These are phyloP conservation scores for Oxycera nigricornis DNA, from an alignment of 2,888 invertebrate genomes.

Conservation along the genomic window DNA sequence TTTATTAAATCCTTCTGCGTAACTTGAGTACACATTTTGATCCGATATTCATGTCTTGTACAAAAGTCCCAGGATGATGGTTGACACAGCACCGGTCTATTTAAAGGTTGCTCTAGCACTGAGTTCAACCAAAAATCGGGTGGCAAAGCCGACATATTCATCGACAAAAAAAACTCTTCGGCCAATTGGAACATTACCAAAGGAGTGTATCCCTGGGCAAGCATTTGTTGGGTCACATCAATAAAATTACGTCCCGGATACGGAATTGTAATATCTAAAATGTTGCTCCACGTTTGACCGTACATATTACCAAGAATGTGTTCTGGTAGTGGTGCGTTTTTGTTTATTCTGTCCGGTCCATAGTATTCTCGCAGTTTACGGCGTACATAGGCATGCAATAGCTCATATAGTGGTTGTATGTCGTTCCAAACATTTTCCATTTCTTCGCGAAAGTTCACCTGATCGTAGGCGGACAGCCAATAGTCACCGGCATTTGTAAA, in stretches of 20 bases:
- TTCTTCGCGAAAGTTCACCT: conserved; percentile 76
- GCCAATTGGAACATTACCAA: conserved; percentile 84
- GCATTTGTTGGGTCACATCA: conserved; percentile 85
- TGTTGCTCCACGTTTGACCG: conserved; percentile 86
- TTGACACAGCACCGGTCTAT: conserved; percentile 81
- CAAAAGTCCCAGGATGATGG: conserved; percentile 96
- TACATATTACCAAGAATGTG: conserved; percentile 91
- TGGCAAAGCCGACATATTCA: conserved; percentile 87
- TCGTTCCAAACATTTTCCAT: conserved; percentile 84
- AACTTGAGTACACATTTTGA: conserved; percentile 87
- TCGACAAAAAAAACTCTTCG: conserved; percentile 89
- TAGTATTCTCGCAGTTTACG: conserved; percentile 82
- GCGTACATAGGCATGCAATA: conserved; percentile 88
- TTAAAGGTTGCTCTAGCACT: conserved; percentile 79
- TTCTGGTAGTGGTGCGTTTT: conserved; percentile 83
- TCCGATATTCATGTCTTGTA: conserved; percentile 82
- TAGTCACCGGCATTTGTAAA: conserved; percentile 86
- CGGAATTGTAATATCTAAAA: conserved; percentile 80
- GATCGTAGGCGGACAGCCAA: conserved; percentile 89
- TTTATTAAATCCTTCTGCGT: conserved; percentile 87
- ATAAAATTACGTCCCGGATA: conserved; percentile 84
- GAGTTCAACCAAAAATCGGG: conserved; percentile 89
- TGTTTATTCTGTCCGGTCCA: conserved; percentile 80
- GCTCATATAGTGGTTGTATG: conserved; percentile 84
- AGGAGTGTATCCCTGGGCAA: conserved; percentile 84